A percentile compares a stretch with the other conserved stretches of the same genome.
Conservation (phyloP, 92 coral and sea anemone genomes). For the Epizoanthus scotinus region DNA sequence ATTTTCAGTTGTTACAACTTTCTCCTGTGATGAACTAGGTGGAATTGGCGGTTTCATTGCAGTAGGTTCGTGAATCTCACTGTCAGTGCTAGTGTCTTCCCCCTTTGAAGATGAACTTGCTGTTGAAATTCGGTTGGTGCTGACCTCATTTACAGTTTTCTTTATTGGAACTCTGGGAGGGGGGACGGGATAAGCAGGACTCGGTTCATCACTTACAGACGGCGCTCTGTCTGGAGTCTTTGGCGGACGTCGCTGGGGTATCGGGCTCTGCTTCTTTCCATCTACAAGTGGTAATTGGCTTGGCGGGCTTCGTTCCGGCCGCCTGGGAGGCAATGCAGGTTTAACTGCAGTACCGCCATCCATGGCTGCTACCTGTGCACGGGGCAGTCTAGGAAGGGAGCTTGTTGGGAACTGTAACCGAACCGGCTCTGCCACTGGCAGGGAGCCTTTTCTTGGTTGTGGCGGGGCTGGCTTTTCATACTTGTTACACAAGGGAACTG, state of each 20-base stretch:
- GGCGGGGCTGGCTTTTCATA: slow-evolving; percentile 51
- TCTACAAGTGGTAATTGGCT: slow-evolving; percentile 43
- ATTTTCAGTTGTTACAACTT: slow-evolving; percentile 1
- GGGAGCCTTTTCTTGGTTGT: slow-evolving; percentile 45
- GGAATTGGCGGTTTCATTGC: slow-evolving; percentile 3
- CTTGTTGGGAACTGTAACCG: slow-evolving; percentile 4
- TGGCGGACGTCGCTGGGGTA: slow-evolving; percentile 10
- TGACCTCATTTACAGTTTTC: slow-evolving; percentile 13
- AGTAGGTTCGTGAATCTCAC: slow-evolving; percentile 11
- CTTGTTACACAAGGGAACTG: slow-evolving; percentile 37
- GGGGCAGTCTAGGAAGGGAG: slow-evolving; percentile 35
- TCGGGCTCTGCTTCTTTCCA: background rate
- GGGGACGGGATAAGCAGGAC: slow-evolving; percentile 25
- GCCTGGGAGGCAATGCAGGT: slow-evolving; percentile 51
- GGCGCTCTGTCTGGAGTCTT: slow-evolving; percentile 20
- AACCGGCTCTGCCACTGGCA: slow-evolving; percentile 45
- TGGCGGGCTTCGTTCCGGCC: slow-evolving; percentile 53
- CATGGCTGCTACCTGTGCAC: slow-evolving; percentile 33
- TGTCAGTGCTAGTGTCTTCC: slow-evolving; percentile 17
- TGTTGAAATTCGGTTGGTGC: background rate
- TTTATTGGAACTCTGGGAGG: slow-evolving; percentile 37
- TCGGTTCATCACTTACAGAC: slow-evolving; percentile 1
- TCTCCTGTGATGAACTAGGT: background rate
- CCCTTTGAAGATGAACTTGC: slow-evolving; percentile 10
- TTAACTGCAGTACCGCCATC: slow-evolving; percentile 24